phyloP scores from a whole-genome alignment of 2,888 invertebrate genomes.

The Lycia hirtaria region DNA sequence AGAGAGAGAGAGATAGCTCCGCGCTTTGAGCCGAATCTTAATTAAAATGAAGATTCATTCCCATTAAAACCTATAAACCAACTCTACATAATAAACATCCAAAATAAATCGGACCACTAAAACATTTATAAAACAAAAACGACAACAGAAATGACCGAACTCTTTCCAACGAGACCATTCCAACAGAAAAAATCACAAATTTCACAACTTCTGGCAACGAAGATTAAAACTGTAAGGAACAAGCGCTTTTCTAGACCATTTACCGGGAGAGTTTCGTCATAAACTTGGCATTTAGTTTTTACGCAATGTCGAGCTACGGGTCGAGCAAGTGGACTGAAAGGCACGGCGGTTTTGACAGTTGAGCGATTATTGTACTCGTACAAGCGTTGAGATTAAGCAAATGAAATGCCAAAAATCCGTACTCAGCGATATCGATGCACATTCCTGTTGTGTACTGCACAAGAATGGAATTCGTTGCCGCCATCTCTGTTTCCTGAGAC shows the following conservation, averaged over 20 bases:
- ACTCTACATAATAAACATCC: no score
- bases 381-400: constrained; percentile 9
- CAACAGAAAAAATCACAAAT: not conserved
- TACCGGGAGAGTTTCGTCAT: constrained; percentile 50
- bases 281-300: constrained; percentile 55
- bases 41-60: no score
- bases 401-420: no score
- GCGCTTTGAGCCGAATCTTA: no score
- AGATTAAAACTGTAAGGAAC: constrained; percentile 20
- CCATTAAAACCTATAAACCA: no score
- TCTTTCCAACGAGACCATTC: constrained; percentile 1
- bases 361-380: constrained; percentile 9
- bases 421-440: no score
- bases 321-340: constrained; percentile 24
- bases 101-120: no score
- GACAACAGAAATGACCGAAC: not conserved
- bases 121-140: not conserved
- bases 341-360: constrained; percentile 14
- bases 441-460: no score
- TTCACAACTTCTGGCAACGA: constrained; percentile 15
- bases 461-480: no score
- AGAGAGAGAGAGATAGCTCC: no score
- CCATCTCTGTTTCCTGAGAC: no score
- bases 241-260: constrained; percentile 18
- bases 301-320: constrained; percentile 47